Conservation (phyloP, 2,888 invertebrate species). For the Tethea ocularis region DNA sequence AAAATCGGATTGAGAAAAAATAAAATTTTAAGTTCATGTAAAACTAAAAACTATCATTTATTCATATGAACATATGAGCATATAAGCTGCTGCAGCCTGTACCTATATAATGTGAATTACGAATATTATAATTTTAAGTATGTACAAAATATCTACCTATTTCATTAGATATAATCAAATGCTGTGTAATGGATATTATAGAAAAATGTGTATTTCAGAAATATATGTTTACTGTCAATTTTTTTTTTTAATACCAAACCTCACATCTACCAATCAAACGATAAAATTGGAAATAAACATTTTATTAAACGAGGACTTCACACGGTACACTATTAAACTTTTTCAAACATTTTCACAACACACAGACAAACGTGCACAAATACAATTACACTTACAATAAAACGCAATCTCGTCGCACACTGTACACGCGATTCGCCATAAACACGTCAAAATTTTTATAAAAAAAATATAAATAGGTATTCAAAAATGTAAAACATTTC, state of each 20-base stretch:
- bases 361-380: slow-evolving; percentile 49
- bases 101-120: no score
- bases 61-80: no score
- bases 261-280: slow-evolving; percentile 21
- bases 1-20: no score
- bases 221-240: slow-evolving; percentile 16
- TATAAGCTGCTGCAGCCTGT: no score
- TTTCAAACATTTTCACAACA: slow-evolving; percentile 57
- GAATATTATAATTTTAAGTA: slow-evolving; percentile 16
- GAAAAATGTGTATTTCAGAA: slow-evolving; percentile 22
- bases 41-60: no score
- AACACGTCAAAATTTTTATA: slow-evolving; percentile 38
- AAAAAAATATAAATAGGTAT: slow-evolving; percentile 28
- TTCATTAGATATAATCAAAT: not conserved
- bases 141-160: slow-evolving; percentile 33
- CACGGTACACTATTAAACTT: slow-evolving; percentile 55
- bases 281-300: slow-evolving; percentile 31
- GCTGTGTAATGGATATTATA: slow-evolving; percentile 10
- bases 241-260: not conserved
- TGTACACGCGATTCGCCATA: slow-evolving; percentile 39
- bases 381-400: slow-evolving; percentile 71
- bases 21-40: no score
- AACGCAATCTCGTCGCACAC: slow-evolving; percentile 49
- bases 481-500: slow-evolving; percentile 36
- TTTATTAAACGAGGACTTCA: slow-evolving; percentile 61